These are phyloP conservation scores for Parazoanthus atlanticus DNA, from an alignment of 92 coral and sea anemone species.

Conservation along the genomic window DNA sequence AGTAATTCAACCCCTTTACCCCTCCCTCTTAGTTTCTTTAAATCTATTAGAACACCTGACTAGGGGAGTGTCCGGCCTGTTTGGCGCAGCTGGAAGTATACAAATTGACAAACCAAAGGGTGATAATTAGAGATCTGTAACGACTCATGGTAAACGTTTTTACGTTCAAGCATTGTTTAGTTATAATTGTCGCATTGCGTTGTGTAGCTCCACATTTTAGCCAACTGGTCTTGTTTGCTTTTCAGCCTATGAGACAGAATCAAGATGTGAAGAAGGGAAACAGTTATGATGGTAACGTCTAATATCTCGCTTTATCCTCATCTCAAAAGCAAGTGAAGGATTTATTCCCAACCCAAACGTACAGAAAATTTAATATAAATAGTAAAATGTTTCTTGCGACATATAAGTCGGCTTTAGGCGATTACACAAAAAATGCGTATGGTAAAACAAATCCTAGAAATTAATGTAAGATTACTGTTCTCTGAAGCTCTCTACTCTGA, in stretches of 20 bases:
- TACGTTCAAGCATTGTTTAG: too few relatives aligned
- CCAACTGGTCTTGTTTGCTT: background rate
- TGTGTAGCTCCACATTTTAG: background rate
- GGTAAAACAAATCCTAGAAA: too few relatives aligned
- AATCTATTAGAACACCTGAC: background rate
- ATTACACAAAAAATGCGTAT: too few relatives aligned
- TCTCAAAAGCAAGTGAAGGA: background rate
- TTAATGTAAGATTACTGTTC: too few relatives aligned
- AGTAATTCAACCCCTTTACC: too few relatives aligned
- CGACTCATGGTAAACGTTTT: background rate
- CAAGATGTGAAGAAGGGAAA: conserved; percentile 6
- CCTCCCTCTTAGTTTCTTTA: too few relatives aligned
- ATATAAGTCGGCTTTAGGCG: too few relatives aligned
- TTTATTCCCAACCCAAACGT: background rate
- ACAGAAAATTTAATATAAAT: background rate
- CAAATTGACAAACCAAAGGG: background rate
- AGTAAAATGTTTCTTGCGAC: too few relatives aligned
- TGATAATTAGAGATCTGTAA: background rate
- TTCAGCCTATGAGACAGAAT: background rate
- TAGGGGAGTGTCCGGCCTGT: background rate
- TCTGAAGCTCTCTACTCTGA: too few relatives aligned
- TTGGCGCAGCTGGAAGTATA: background rate
- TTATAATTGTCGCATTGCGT: background rate
- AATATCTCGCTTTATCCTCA: background rate
- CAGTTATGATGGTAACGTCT: conserved; percentile 2